A percentile compares a stretch with the other conserved stretches of the same genome.
Conservation (phyloP, 2,888 invertebrate genomes). For the Augochlorella aurata region DNA sequence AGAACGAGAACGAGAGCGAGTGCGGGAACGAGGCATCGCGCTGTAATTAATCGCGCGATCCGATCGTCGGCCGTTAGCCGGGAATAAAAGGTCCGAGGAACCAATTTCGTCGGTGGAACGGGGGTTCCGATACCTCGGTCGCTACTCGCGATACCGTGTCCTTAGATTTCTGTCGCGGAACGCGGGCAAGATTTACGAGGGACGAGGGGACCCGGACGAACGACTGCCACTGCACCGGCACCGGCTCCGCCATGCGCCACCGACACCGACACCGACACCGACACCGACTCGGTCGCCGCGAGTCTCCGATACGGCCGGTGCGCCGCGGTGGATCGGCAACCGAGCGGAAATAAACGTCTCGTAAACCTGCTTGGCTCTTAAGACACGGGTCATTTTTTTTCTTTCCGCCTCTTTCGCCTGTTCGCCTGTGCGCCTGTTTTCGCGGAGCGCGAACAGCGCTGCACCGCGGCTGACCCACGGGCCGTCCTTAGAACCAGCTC, state of each 20-base stretch:
- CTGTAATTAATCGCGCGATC: constrained; percentile 1
- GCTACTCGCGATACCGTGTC: constrained; percentile 37
- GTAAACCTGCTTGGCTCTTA: constrained; percentile 65
- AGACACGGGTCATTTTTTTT: constrained; percentile 41
- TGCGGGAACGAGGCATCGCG: no score
- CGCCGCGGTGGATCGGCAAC: constrained; percentile 67
- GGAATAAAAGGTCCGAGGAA: constrained; percentile 26
- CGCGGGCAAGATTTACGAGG: constrained; percentile 63
- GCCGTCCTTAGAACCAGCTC: constrained; percentile 48
- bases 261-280: no score
- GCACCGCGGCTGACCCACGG: not conserved
- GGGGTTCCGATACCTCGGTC: constrained; percentile 56
- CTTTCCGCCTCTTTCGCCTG: not conserved
- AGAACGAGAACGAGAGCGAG: no score
- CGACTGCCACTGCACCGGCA: constrained; percentile 57
- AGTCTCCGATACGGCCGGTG: constrained; percentile 65
- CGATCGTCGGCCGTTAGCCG: constrained; percentile 11
- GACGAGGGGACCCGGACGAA: constrained; percentile 52
- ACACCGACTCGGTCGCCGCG: constrained; percentile 49
- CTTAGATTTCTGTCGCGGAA: constrained; percentile 55
- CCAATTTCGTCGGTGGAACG: constrained; percentile 41
- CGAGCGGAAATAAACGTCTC: constrained; percentile 72
- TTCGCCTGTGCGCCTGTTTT: not conserved
- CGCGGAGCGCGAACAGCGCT: constrained; percentile 11
- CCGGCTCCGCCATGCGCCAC: no score